These are phyloP conservation scores for Elgaria multicarinata DNA, from an alignment of 2,113 vertebrate genomes.

Conservation along the genomic window DNA sequence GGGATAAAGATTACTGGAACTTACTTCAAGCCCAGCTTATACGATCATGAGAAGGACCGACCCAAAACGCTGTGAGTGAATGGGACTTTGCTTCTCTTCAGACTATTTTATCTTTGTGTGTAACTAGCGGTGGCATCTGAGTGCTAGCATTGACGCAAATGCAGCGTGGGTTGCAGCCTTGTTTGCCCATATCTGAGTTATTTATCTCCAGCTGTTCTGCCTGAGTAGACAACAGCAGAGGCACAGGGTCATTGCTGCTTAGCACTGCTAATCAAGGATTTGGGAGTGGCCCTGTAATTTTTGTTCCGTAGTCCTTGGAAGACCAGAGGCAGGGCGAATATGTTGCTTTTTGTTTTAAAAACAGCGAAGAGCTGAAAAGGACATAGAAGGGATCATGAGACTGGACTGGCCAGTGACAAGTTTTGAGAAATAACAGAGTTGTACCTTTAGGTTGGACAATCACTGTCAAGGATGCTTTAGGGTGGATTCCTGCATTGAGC, in stretches of 20 bases:
- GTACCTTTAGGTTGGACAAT: background rate
- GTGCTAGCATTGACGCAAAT: background rate
- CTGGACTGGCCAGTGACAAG: background rate
- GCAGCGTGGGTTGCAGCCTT: background rate
- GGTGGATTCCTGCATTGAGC: too few relatives aligned
- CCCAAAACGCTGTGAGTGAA: constrained; percentile 84
- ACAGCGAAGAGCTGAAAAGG: background rate
- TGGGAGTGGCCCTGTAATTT: background rate
- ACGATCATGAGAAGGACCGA: constrained; percentile 91
- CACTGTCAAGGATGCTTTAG: too few relatives aligned
- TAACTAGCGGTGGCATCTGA: background rate
- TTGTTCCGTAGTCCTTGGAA: background rate
- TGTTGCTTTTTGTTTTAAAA: background rate
- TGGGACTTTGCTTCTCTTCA: constrained; percentile 10
- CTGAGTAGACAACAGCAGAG: background rate
- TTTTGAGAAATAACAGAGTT: background rate
- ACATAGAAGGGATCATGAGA: background rate
- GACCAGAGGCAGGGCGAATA: background rate
- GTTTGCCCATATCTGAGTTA: background rate
- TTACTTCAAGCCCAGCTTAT: constrained; percentile 93
- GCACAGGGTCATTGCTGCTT: background rate
- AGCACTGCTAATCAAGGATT: background rate
- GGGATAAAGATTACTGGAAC: constrained; percentile 94
- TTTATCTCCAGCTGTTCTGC: background rate
- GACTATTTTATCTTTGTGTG: background rate